phyloP scores from a whole-genome alignment of 2,797 vertebrate genomes.

The Pipistrellus pipistrellus region DNA sequence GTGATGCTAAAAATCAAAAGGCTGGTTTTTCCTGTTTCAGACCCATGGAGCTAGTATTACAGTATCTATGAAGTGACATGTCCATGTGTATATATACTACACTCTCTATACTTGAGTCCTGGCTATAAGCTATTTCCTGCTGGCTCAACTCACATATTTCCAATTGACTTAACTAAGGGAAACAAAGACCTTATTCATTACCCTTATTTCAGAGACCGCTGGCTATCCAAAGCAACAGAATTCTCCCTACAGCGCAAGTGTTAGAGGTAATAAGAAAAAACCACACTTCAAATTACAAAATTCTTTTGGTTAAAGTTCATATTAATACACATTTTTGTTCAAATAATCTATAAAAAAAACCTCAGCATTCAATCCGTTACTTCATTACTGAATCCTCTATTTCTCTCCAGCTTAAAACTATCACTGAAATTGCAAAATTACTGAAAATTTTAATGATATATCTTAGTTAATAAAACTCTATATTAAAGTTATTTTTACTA shows the following conservation, averaged over 20 bases:
- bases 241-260: background rate
- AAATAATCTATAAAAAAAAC: slow-evolving; percentile 26
- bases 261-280: slow-evolving; percentile 46
- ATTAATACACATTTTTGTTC: background rate
- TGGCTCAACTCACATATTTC: slow-evolving; percentile 69
- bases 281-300: background rate
- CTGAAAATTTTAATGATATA: slow-evolving; percentile 54
- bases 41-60: background rate
- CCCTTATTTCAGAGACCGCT: slow-evolving; percentile 76
- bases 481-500: slow-evolving; percentile 34
- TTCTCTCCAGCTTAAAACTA: slow-evolving; percentile 38
- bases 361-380: background rate
- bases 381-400: background rate
- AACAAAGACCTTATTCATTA: slow-evolving; percentile 85
- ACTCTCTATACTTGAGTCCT: slow-evolving; percentile 54
- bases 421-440: slow-evolving; percentile 15
- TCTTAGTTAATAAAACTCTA: slow-evolving; percentile 3
- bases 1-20: background rate
- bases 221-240: slow-evolving; percentile 67
- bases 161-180: slow-evolving; percentile 68
- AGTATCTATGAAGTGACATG: background rate
- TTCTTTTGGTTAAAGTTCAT: slow-evolving; percentile 58
- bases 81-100: background rate
- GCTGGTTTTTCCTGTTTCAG: slow-evolving; percentile 46
- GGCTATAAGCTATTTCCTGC: slow-evolving; percentile 67